Evolutionary conservation across 2,113 vertebrate genomes (phyloP).

Genomic region (Pica pica): DNA sequence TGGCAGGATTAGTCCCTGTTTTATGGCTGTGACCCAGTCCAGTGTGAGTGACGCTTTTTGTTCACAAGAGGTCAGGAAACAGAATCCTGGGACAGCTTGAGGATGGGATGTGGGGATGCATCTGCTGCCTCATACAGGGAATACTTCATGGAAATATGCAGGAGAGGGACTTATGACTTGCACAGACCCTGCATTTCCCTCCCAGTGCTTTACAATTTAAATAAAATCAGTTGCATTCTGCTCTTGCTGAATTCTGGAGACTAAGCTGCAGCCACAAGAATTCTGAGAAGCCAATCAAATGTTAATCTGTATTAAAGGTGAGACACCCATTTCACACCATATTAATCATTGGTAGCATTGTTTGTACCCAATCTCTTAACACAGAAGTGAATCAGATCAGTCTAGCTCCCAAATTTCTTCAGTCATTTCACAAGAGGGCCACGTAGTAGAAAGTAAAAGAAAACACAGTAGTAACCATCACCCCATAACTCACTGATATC

Average conservation of each 20-base stretch:
- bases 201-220: neutral
- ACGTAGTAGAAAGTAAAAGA: neutral
- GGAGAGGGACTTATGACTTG: neutral
- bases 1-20: neutral
- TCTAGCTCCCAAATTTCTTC: neutral
- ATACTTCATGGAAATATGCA: accelerated
- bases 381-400: neutral
- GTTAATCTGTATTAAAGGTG: neutral
- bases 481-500: neutral
- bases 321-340: neutral
- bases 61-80: neutral
- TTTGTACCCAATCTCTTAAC: neutral
- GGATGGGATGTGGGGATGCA: neutral
- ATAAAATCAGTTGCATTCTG: neutral
- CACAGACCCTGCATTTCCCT: neutral
- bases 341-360: neutral
- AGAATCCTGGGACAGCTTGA: neutral
- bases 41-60: neutral
- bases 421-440: neutral
- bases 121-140: neutral
- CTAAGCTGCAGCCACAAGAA: neutral
- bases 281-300: neutral
- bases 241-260: neutral
- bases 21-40: neutral
- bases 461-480: neutral